These are phyloP conservation scores for Gryllus longicercus DNA, from an alignment of 2,888 invertebrate species.

Conservation along the genomic window DNA sequence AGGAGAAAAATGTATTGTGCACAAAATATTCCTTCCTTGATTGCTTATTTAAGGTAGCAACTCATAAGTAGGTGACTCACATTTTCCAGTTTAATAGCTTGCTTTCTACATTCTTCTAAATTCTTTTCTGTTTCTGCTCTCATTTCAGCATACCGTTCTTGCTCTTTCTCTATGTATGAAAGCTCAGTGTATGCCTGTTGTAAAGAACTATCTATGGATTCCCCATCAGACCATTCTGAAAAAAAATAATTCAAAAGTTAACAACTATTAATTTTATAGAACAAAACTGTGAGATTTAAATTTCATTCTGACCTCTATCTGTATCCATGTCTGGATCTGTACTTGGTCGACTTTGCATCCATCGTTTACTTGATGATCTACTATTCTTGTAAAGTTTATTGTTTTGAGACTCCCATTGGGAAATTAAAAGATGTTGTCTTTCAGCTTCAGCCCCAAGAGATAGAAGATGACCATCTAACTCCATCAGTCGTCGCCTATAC, in stretches of 20 bases:
- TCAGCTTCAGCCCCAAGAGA: slow-evolving; percentile 86
- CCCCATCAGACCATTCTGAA: slow-evolving; percentile 31
- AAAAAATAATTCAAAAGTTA: not conserved
- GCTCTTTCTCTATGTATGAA: slow-evolving; percentile 80
- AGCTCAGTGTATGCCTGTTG: slow-evolving; percentile 82
- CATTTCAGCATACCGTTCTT: slow-evolving; percentile 73
- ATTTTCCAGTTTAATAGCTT: slow-evolving; percentile 79
- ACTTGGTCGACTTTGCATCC: slow-evolving; percentile 19
- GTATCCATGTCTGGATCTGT: slow-evolving; percentile 36
- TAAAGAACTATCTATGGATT: slow-evolving; percentile 55
- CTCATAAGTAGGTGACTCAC: slow-evolving; percentile 50
- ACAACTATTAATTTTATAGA: too few relatives aligned
- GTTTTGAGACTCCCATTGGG: slow-evolving; percentile 83
- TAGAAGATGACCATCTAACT: slow-evolving; percentile 83
- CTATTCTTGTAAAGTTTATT: slow-evolving; percentile 60
- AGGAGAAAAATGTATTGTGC: too few relatives aligned
- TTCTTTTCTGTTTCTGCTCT: slow-evolving; percentile 75
- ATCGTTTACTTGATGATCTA: slow-evolving; percentile 18
- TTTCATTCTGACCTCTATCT: slow-evolving; percentile 32
- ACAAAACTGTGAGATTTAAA: too few relatives aligned
- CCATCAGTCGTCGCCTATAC: slow-evolving; percentile 71
- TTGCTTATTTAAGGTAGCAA: not conserved
- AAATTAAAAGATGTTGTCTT: slow-evolving; percentile 81
- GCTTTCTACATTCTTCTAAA: slow-evolving; percentile 71
- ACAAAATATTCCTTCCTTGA: too few relatives aligned